Conservation (phyloP, 2,888 invertebrate genomes). For the Agriopis aurantiaria region DNA sequence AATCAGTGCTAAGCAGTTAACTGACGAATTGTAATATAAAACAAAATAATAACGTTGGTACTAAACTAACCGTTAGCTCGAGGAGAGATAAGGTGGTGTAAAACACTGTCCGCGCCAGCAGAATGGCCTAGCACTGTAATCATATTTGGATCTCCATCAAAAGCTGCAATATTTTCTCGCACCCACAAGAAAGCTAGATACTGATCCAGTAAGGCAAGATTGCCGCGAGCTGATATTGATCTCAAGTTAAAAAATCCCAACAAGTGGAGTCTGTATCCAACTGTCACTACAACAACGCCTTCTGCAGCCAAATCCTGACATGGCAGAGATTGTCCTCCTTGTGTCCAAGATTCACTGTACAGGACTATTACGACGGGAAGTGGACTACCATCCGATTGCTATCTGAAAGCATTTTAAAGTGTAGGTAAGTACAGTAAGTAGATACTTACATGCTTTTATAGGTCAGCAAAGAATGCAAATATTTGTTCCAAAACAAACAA, state of each 20-base stretch:
- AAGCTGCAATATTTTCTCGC: slow-evolving; percentile 90
- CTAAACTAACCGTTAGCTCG: slow-evolving; percentile 84
- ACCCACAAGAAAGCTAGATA: slow-evolving; percentile 92
- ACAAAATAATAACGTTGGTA: background rate
- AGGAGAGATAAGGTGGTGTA: slow-evolving; percentile 89
- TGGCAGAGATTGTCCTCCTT: slow-evolving; percentile 83
- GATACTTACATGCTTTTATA: background rate
- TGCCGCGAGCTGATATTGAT: slow-evolving; percentile 89
- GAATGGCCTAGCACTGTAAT: slow-evolving; percentile 95
- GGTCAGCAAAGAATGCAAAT: background rate
- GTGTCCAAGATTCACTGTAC: slow-evolving; percentile 88
- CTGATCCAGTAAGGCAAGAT: slow-evolving; percentile 95
- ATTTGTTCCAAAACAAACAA: background rate
- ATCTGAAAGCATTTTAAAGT: slow-evolving; percentile 63
- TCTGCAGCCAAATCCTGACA: slow-evolving; percentile 92
- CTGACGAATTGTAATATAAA: background rate
- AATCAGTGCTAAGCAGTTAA: background rate
- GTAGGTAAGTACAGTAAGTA: background rate
- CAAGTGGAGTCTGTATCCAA: slow-evolving; percentile 90
- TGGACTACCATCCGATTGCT: slow-evolving; percentile 81
- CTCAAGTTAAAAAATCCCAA: slow-evolving; percentile 89
- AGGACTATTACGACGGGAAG: slow-evolving; percentile 90
- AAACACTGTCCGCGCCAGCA: slow-evolving; percentile 90
- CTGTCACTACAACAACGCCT: slow-evolving; percentile 89
- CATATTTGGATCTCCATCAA: slow-evolving; percentile 92